A percentile compares a stretch with the other conserved stretches of the same genome.
These are phyloP conservation scores for Lepidocyrtoides sp. DNA, from an alignment of 2,888 invertebrate genomes.

Conservation along the genomic window DNA sequence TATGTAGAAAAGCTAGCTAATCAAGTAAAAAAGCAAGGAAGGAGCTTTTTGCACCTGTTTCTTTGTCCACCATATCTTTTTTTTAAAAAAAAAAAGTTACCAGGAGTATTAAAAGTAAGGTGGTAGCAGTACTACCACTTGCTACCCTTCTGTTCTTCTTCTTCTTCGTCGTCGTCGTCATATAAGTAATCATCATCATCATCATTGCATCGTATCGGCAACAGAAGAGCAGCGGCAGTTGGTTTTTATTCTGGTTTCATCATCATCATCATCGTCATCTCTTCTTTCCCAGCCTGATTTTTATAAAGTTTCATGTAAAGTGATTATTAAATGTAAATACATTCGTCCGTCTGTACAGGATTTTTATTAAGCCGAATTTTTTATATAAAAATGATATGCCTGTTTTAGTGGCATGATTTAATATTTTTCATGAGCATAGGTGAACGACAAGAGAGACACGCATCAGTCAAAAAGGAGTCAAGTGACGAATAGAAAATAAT, in stretches of 20 bases:
- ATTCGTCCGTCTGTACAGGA: neutral
- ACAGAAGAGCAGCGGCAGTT: slow-evolving; percentile 33
- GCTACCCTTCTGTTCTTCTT: slow-evolving; percentile 36
- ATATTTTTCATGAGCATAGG: slow-evolving; percentile 13
- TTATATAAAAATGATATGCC: slow-evolving; percentile 5
- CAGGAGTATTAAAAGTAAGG: neutral
- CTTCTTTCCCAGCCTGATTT: slow-evolving; percentile 57
- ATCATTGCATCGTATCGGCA: neutral
- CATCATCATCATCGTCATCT: slow-evolving; percentile 47
- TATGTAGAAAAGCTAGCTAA: slow-evolving; percentile 28
- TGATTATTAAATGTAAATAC: slow-evolving; percentile 65
- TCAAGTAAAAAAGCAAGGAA: slow-evolving; percentile 49
- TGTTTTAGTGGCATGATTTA: slow-evolving; percentile 53
- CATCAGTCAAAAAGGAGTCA: slow-evolving; percentile 59
- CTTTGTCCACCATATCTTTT: slow-evolving; percentile 52
- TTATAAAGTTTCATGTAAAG: slow-evolving; percentile 67
- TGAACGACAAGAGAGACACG: slow-evolving; percentile 49
- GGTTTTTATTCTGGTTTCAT: slow-evolving; percentile 72
- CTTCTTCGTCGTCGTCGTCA: slow-evolving; percentile 17
- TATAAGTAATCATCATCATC: slow-evolving; percentile 19
- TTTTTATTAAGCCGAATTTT: neutral
- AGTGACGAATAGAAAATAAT: slow-evolving; percentile 53
- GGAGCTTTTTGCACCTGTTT: slow-evolving; percentile 67
- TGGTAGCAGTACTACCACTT: slow-evolving; percentile 42
- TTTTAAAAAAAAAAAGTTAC: slow-evolving; percentile 41